Evolutionary conservation across 2,113 vertebrate genomes (phyloP).

Genomic region (Chunga burmeisteri): DNA sequence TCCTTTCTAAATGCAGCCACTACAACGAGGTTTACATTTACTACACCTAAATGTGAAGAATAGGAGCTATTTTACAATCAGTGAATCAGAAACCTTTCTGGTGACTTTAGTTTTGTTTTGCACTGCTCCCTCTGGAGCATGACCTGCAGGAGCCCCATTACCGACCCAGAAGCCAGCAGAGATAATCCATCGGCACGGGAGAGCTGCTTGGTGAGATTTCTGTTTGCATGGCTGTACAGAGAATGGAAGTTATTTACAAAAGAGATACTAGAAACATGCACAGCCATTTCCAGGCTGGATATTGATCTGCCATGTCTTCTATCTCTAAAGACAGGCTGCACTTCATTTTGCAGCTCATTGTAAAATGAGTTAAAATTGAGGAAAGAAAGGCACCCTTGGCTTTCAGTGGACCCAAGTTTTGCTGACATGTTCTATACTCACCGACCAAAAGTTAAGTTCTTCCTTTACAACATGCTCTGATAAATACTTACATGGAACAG

Average conservation of each 20-base stretch:
- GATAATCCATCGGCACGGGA: rapidly evolving
- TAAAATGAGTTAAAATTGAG: background rate
- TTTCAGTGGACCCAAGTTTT: background rate
- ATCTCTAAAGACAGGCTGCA: background rate
- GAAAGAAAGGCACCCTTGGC: background rate
- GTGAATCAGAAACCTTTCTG: background rate
- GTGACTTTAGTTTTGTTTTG: background rate
- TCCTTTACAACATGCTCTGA: background rate
- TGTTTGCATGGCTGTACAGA: background rate
- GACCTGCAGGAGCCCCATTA: background rate
- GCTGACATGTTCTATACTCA: background rate
- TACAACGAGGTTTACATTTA: background rate
- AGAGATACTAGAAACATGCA: background rate
- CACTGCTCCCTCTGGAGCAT: background rate
- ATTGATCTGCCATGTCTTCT: background rate
- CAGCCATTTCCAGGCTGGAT: background rate
- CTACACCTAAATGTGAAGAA: background rate
- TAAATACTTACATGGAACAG: rapidly evolving
- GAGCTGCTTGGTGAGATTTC: background rate
- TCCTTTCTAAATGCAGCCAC: background rate
- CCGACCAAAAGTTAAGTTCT: background rate
- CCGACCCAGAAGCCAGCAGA: background rate
- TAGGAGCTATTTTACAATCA: background rate
- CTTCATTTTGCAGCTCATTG: background rate
- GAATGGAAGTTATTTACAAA: background rate